Base-by-base conservation (phyloP, 2,113 vertebrate genomes). In the Phylloscopus trochilus region DNA sequence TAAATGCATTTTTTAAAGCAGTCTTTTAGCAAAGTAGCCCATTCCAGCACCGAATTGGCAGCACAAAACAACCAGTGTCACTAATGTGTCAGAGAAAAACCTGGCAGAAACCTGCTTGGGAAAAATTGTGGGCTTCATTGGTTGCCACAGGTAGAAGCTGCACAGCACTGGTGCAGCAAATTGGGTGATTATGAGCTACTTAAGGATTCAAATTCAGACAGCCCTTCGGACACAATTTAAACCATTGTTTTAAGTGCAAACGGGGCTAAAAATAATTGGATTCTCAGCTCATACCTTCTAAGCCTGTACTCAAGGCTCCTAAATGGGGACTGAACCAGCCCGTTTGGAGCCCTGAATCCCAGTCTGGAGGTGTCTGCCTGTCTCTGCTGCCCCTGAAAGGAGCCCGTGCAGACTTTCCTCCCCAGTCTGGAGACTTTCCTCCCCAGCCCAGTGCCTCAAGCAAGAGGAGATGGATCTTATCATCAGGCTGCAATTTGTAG, bases 391-490 rank as follows among this genome's bases (percentile, higher is more conserved):
- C 59, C 27, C 67, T 77, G 73, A 23, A 83, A 94, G 83, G 44
- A 94, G 15, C 24, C n/a, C 0, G 0, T 19, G 26, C 33, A 87
- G 56, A 59, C 5, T 53, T 93, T 86, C 37, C 11, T 66, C 20
- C 44, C n/a, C 37, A 80, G 26, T 51, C 43, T 62, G 49, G 23
- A 82, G 59, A 35, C 26, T 64, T 92, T 93, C 31, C 11, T 92
- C 24, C 70, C 59, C 39, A 83, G 21, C 44, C 37, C 67, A 33
- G 62, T 39, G 78, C 92, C 73, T 59, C 89, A 47, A 64, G 86
- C 73, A 87, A 63, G 56, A 64, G n/a, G 33, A 90, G 89, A 89
- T 52, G 76, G 75, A 75, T 93, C 74, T 90, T 89, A 84, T n/a
- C 30, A 0, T n/a, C 86, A 33, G 78, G 41, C 60, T 80, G 60